Conservation (phyloP, 2,888 invertebrate genomes). For the Deilephila porcellus region DNA sequence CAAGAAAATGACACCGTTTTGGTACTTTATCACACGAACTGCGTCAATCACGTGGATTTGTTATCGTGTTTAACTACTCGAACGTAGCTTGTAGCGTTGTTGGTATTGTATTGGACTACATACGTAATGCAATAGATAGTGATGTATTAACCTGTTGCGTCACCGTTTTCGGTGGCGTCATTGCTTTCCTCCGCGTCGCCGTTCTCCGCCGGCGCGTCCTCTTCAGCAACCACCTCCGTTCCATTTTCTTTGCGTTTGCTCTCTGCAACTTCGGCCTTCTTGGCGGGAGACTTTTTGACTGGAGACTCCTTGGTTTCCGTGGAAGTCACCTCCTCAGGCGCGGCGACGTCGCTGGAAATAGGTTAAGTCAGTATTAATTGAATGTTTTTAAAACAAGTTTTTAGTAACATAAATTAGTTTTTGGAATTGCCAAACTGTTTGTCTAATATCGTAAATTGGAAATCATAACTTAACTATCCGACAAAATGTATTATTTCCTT, state of each 20-base stretch:
- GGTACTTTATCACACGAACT: conserved; percentile 22
- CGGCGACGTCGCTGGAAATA: conserved; percentile 73
- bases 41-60: neutral
- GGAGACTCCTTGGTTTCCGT: conserved; percentile 80
- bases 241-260: conserved; percentile 82
- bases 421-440: too few species aligned
- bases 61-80: conserved; percentile 10
- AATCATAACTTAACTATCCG: neutral
- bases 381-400: neutral
- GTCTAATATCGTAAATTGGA: too few species aligned
- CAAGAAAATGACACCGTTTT: conserved; percentile 2
- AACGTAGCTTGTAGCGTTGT: neutral
- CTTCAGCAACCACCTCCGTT: conserved; percentile 63
- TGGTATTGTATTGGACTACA: neutral
- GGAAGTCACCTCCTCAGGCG: conserved; percentile 79
- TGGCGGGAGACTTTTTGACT: conserved; percentile 80
- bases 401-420: too few species aligned
- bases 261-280: conserved; percentile 78
- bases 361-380: neutral
- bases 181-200: conserved; percentile 79
- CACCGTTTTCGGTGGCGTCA: conserved; percentile 78
- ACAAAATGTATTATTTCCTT: neutral
- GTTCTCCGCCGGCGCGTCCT: conserved; percentile 72
- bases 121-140: neutral
- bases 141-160: conserved; percentile 65